A percentile compares a stretch with the other conserved stretches of the same genome.
These are phyloP conservation scores for Cydia pomonella DNA, from an alignment of 1,140 invertebrate species.

Conservation along the genomic window DNA sequence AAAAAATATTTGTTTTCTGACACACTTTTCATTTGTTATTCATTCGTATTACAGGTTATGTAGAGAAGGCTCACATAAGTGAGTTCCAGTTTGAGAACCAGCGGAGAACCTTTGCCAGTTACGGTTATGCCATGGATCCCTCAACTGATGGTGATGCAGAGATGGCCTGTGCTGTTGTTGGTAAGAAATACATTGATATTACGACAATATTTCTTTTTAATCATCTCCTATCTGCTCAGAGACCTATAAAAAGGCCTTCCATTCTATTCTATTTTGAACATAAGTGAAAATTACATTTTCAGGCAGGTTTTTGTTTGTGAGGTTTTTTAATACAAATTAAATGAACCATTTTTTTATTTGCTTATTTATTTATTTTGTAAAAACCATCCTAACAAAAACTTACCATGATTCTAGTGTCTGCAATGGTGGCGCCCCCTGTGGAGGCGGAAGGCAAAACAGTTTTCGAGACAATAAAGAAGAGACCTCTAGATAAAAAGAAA, in stretches of 20 bases:
- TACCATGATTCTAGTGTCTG: slow-evolving; percentile 63
- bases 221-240: slow-evolving; percentile 45
- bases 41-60: slow-evolving; percentile 83
- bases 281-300: too few relatives aligned
- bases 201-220: too few relatives aligned
- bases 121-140: slow-evolving; percentile 98
- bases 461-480: slow-evolving; percentile 90
- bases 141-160: slow-evolving; percentile 86
- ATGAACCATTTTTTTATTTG: too few relatives aligned
- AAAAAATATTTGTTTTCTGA: too few relatives aligned
- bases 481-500: slow-evolving; percentile 93
- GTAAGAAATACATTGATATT: too few relatives aligned
- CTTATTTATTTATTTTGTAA: not conserved
- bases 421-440: slow-evolving; percentile 64
- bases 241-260: too few relatives aligned
- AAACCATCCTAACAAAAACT: not conserved
- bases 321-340: too few relatives aligned
- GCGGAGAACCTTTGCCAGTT: slow-evolving; percentile 93
- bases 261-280: too few relatives aligned
- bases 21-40: too few relatives aligned
- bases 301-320: too few relatives aligned
- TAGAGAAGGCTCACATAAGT: slow-evolving; percentile 97
- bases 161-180: slow-evolving; percentile 85
- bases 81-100: slow-evolving; percentile 99
- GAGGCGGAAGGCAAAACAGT: slow-evolving; percentile 89